Conservation (phyloP, 2,797 vertebrate species). For the Propithecus perrieri region DNA sequence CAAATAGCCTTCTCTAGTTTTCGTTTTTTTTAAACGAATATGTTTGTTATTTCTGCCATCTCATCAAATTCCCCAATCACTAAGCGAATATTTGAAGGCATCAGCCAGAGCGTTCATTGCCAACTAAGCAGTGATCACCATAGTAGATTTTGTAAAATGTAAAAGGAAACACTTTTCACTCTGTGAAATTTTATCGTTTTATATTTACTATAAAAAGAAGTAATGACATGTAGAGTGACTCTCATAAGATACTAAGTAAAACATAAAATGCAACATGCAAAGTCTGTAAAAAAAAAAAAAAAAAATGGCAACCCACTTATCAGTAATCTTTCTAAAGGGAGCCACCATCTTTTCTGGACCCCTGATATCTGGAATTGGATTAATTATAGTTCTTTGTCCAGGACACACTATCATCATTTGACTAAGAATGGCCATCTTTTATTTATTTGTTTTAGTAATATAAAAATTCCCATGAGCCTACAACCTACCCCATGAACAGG, state of each 20-base stretch:
- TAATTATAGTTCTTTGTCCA: background rate
- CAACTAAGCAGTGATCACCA: constrained; percentile 41
- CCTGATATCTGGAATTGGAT: background rate
- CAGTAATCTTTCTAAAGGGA: background rate
- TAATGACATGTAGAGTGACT: background rate
- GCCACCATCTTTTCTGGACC: background rate
- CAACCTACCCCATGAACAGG: background rate
- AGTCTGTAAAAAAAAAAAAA: background rate
- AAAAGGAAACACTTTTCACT: background rate
- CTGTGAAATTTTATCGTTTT: background rate
- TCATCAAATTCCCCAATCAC: constrained; percentile 23
- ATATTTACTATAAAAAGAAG: background rate
- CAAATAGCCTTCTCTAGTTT: background rate
- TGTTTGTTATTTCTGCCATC: constrained; percentile 53
- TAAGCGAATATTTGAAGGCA: constrained; percentile 35
- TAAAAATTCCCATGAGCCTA: background rate
- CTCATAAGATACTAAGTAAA: background rate
- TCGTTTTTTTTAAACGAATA: background rate
- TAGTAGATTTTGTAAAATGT: constrained; percentile 37
- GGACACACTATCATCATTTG: background rate
- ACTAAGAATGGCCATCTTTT: background rate
- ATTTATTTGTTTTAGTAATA: constrained; percentile 24
- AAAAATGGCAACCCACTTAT: background rate
- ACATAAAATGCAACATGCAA: background rate
- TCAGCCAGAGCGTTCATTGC: constrained; percentile 56